These are phyloP conservation scores for Bubalus kerabau DNA, from an alignment of 2,113 vertebrate species.

Conservation along the genomic window DNA sequence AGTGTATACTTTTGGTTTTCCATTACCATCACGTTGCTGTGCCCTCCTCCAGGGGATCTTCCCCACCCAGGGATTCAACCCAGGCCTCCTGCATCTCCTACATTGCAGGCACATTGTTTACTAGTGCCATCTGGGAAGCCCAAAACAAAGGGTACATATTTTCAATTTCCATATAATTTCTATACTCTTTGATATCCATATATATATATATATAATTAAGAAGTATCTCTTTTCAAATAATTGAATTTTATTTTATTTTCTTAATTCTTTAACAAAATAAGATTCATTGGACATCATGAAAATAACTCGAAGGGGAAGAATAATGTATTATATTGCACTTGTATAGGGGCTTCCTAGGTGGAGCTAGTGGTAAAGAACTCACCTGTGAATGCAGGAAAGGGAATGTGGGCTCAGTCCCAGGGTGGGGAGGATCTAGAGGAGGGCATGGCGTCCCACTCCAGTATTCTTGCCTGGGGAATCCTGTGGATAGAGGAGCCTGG, in stretches of 20 bases:
- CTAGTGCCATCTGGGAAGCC: neutral
- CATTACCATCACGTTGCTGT: neutral
- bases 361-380: neutral
- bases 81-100: neutral
- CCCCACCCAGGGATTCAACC: neutral
- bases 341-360: neutral
- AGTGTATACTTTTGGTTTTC: neutral
- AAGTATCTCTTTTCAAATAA: neutral
- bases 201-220: neutral
- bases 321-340: neutral
- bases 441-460: neutral
- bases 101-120: neutral
- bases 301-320: neutral
- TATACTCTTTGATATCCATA: neutral
- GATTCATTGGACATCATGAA: neutral
- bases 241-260: neutral
- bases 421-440: neutral
- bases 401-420: neutral
- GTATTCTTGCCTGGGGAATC: too few relatives aligned
- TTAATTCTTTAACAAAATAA: neutral
- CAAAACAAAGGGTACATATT: neutral
- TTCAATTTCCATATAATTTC: neutral
- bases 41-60: neutral
- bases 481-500: too few relatives aligned
- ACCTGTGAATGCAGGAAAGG: neutral